phyloP scores from a whole-genome alignment of 2,797 vertebrate species.

The Gila robusta region DNA sequence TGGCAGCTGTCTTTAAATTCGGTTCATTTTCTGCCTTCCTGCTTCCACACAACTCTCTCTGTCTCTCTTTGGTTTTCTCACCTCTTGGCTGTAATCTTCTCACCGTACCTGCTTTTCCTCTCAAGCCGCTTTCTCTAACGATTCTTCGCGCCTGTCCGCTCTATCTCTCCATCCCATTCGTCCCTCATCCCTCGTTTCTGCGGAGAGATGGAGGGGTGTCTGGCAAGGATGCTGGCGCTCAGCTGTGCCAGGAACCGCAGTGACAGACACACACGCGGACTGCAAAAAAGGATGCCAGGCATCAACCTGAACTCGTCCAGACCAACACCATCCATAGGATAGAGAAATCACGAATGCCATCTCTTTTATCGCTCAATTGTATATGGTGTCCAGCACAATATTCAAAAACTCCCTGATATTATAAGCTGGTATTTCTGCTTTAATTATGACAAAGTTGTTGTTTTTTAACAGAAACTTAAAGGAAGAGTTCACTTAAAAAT shows the following conservation, averaged over 20 bases:
- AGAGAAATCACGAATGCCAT: neutral
- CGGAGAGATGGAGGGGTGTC: constrained; percentile 8
- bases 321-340: constrained; percentile 26
- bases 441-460: neutral
- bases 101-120: constrained; percentile 28
- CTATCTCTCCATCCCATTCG: constrained; percentile 47
- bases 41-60: constrained; percentile 53
- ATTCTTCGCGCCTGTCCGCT: constrained; percentile 13
- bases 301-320: constrained; percentile 29
- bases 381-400: neutral
- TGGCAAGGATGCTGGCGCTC: constrained; percentile 36
- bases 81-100: constrained; percentile 47
- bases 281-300: constrained; percentile 26
- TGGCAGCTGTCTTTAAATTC: constrained; percentile 24
- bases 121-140: constrained; percentile 26
- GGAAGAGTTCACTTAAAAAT: no score
- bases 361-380: neutral
- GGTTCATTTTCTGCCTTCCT: constrained; percentile 49
- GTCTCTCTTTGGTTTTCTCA: constrained; percentile 43
- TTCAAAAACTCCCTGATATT: neutral
- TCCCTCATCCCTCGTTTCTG: constrained; percentile 29
- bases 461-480: neutral
- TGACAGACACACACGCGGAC: constrained; percentile 28
- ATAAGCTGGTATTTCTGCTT: neutral
- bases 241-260: constrained; percentile 30